Evolutionary conservation across 2,113 vertebrate genomes (phyloP), one percentile per base, ranked within the genome.

Genomic region (Mastomys coucha): DNA sequence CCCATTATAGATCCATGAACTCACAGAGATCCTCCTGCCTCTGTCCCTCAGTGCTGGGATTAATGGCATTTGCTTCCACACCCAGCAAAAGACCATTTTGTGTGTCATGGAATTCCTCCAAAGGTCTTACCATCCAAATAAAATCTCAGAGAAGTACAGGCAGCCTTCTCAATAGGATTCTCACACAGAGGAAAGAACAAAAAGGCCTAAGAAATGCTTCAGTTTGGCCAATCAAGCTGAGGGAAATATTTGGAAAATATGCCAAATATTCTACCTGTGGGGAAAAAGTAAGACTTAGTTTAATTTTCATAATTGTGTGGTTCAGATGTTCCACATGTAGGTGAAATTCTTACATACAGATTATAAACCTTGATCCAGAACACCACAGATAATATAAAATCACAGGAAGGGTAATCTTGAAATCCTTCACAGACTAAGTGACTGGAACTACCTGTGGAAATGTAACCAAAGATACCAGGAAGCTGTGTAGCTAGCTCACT

Each of bases 381-480:
- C 76, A 49, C 22, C 63, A 1, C 69, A 53, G 76, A 95, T 95
- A 60, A 91, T 88, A 81, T 93, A 86, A 95, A 95, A 91, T 63
- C 86, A 14, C 42, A 94, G 60, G 72, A 60, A 94, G 76, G 73
- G 88, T 92, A 91, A 92, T 96, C 81, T 0, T 93, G 53, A 86
- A 94, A 75, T 94, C 53, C 93, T 69, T 92, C n/a, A 36, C 53
- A 92, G 93, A 72, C 67, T 96, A 93, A 98, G 56, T 89, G 91
- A 88, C 93, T 96, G 69, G 87, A 95, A 92, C 2, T 9, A 73
- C 6, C 28, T 26, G 5, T 81, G 88, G 56, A 88, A 91, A 86
- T 90, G 39, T 89, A 81, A 31, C 69, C 91, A 56, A 72, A 11
- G 60, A n/a, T 75, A 11, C 17, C 13, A 26, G 16, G 76, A 33